Conservation (phyloP, 35 echinoderm and acorn worm genomes). For the Ptychodera flava region DNA sequence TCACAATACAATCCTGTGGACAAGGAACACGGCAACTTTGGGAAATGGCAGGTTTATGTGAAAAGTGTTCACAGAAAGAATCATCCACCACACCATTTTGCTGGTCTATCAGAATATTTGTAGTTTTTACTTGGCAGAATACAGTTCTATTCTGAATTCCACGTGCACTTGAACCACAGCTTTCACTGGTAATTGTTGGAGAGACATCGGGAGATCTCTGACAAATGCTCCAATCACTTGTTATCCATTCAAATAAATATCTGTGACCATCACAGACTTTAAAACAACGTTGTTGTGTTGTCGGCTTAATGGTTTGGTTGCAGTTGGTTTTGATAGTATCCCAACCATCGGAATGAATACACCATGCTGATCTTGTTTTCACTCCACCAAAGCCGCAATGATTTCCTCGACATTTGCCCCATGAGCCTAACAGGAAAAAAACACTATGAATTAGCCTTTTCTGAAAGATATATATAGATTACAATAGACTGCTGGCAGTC, state of each 20-base stretch:
- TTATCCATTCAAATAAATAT: slow-evolving; percentile 71
- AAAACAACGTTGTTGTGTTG: slow-evolving; percentile 51
- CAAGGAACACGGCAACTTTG: slow-evolving; percentile 71
- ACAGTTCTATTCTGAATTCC: slow-evolving; percentile 61
- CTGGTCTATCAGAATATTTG: slow-evolving; percentile 44
- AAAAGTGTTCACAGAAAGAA: slow-evolving; percentile 67
- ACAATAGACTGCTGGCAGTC: too few relatives aligned
- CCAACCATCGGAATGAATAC: slow-evolving; percentile 32
- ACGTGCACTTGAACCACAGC: slow-evolving; percentile 64
- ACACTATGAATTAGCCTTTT: too few relatives aligned
- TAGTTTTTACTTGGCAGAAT: slow-evolving; percentile 59
- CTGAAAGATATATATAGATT: too few relatives aligned
- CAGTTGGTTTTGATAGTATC: slow-evolving; percentile 35
- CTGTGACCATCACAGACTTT: slow-evolving; percentile 75
- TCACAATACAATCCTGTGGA: slow-evolving; percentile 83
- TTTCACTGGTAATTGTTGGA: slow-evolving; percentile 10
- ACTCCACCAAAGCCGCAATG: slow-evolving; percentile 52
- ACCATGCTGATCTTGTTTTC: slow-evolving; percentile 38
- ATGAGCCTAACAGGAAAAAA: slow-evolving; percentile 40
- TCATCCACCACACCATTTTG: slow-evolving; percentile 38
- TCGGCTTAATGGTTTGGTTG: slow-evolving; percentile 21
- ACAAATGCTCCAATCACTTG: slow-evolving; percentile 73
- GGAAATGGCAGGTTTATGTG: slow-evolving; percentile 39
- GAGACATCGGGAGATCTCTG: slow-evolving; percentile 6
- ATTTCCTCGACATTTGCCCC: slow-evolving; percentile 60